Percentiles rank a stretch among this genome's conserved stretches.
phyloP scores from a whole-genome alignment of 37 sponge, comb jelly and placozoan species.

The Hormiphora californensis region DNA sequence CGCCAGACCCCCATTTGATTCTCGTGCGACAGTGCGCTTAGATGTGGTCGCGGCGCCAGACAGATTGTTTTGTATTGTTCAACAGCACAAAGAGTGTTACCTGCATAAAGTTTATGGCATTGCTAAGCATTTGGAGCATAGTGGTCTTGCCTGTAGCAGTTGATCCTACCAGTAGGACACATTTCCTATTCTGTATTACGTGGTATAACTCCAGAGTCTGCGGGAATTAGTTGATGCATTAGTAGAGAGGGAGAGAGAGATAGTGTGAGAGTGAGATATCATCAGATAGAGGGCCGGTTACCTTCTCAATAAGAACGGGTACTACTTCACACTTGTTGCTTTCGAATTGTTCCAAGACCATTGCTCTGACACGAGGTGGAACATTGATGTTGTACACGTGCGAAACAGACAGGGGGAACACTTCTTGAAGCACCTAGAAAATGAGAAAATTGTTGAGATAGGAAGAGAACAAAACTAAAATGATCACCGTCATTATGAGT shows the following conservation, averaged over 20 bases:
- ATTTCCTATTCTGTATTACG: slow-evolving; percentile 47
- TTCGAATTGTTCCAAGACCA: slow-evolving; percentile 28
- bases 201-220: slow-evolving; percentile 52
- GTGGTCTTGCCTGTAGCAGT: slow-evolving; percentile 34
- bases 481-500: too few species aligned
- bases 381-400: slow-evolving; percentile 50
- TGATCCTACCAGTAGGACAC: slow-evolving; percentile 20
- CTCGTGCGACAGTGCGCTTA: too few species aligned
- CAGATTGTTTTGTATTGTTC: too few species aligned
- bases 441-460: too few species aligned
- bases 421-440: slow-evolving; percentile 46
- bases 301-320: slow-evolving; percentile 39
- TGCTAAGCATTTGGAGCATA: slow-evolving; percentile 36
- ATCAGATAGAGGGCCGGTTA: neutral
- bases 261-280: neutral
- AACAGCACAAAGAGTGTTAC: too few species aligned
- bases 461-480: too few species aligned
- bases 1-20: too few species aligned
- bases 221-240: too few species aligned
- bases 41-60: too few species aligned
- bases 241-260: too few species aligned
- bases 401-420: slow-evolving; percentile 49
- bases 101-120: slow-evolving; percentile 54
- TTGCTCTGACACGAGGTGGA: slow-evolving; percentile 12
- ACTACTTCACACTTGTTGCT: slow-evolving; percentile 52